phyloP scores from a whole-genome alignment of 2,113 vertebrate species.

The Bufo gargarizans region DNA sequence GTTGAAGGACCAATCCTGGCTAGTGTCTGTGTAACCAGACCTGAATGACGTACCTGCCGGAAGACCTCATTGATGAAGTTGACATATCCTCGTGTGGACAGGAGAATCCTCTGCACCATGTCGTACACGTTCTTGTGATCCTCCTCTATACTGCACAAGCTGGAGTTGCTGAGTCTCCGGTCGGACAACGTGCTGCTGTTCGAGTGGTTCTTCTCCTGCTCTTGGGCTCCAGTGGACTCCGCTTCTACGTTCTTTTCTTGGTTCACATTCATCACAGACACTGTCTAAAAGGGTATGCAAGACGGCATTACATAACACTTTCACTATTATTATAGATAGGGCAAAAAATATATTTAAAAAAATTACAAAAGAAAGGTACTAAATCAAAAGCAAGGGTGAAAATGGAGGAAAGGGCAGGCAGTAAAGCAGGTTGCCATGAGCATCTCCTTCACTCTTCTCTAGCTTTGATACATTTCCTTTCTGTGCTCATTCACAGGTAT shows the following conservation, averaged over 20 bases:
- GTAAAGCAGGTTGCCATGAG: too few species aligned
- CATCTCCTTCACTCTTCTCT: too few species aligned
- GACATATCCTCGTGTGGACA: conserved; percentile 92
- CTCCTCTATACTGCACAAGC: conserved; percentile 94
- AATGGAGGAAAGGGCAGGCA: too few species aligned
- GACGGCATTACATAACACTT: neutral
- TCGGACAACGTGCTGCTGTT: conserved; percentile 91
- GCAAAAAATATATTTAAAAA: too few species aligned
- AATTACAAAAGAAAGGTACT: too few species aligned
- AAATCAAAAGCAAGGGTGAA: too few species aligned
- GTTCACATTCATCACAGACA: conserved; percentile 75
- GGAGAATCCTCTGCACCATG: conserved; percentile 91
- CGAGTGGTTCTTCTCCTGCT: conserved; percentile 85
- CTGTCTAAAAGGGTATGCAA: conserved; percentile 68
- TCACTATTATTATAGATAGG: too few species aligned
- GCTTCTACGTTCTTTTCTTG: conserved; percentile 78
- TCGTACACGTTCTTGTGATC: conserved; percentile 88
- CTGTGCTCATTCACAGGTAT: too few species aligned
- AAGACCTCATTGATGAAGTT: conserved; percentile 98
- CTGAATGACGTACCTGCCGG: conserved; percentile 81
- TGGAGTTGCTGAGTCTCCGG: conserved; percentile 85
- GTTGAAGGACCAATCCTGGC: too few species aligned
- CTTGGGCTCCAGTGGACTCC: conserved; percentile 68
- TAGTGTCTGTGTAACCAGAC: neutral
- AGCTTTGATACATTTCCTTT: too few species aligned